Evolutionary conservation across 2,113 vertebrate genomes (phyloP), one percentile per base, ranked within the genome.

Genomic region (Aplodontia rufa): DNA sequence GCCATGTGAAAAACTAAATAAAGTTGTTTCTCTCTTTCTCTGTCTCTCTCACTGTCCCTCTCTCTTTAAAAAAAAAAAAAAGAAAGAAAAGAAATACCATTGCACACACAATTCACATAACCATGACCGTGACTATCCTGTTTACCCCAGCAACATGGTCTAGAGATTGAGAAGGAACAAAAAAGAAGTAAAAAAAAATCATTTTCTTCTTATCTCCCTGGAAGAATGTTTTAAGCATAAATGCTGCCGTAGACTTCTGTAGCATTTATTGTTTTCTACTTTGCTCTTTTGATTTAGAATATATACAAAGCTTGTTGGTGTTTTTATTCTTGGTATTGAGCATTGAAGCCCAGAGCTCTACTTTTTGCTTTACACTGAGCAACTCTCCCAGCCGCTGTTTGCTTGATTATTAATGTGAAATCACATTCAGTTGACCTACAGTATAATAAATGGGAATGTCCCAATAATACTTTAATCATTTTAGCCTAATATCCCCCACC

Each of bases 371-470:
- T 66, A 66, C 62, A 66, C 32, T 32, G 62, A 66, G 32, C 30
- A 16, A 49, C 81, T 24, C 22, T 66, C 19, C 42, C 30, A 68
- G 32, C 42, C 32, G 32, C 20, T 83, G 60, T 7, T 66, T 49
- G 60, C 12, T 66, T 49, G 19, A 66, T 92, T 76, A 71, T 94
- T 87, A 83, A 90, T 93, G 26, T 72, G 35, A 84, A 91, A 95
- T 80, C 13, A 62, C 4, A 49, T n/a, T 86, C 40, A 62, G 49
- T 85, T 92, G 16, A 90, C 11, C 60, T 74, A 62, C 26, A 58
- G 0, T 66, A 32, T 90, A 78, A 69, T 86, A 86, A 88, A 76
- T 49, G 35, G 12, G 62, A 82, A 92, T 76, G 71, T 86, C 32
- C 86, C 76, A 93, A 8, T 76, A 42, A 89, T 84, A 72, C 37